Evolutionary conservation across 1,140 invertebrate genomes (phyloP).

Genomic region (Atopsyche davidsoni): DNA sequence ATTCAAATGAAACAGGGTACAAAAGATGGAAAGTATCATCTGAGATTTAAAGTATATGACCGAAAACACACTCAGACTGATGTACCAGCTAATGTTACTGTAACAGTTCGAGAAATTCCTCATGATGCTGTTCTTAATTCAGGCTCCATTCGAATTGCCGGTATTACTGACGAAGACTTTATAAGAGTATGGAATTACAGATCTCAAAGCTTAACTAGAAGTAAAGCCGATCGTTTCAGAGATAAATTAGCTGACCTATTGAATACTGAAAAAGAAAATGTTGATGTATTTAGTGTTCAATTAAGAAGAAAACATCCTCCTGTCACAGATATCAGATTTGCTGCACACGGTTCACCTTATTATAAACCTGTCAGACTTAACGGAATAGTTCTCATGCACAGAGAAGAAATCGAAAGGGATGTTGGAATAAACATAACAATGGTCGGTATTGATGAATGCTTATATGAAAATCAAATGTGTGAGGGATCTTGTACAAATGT

Average conservation of each 20-base stretch:
- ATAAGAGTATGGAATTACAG: slow-evolving; percentile 90
- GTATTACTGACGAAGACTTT: slow-evolving; percentile 95
- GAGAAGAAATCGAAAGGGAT: slow-evolving; percentile 87
- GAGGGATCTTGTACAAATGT: slow-evolving; percentile 93
- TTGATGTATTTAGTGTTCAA: slow-evolving; percentile 94
- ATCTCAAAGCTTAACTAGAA: slow-evolving; percentile 74
- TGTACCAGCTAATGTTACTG: slow-evolving; percentile 87
- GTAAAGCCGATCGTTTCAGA: slow-evolving; percentile 82
- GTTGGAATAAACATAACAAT: slow-evolving; percentile 94
- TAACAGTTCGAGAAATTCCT: slow-evolving; percentile 88
- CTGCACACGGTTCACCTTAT: slow-evolving; percentile 92
- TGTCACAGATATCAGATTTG: slow-evolving; percentile 87
- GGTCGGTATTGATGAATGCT: slow-evolving; percentile 96
- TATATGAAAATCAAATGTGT: slow-evolving; percentile 91
- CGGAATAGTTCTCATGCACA: slow-evolving; percentile 88
- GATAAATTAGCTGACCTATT: slow-evolving; percentile 81
- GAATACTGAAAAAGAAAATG: slow-evolving; percentile 78
- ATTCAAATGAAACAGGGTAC: slow-evolving; percentile 91
- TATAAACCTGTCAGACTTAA: slow-evolving; percentile 91
- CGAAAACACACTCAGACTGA: slow-evolving; percentile 88
- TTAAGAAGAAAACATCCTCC: slow-evolving; percentile 78
- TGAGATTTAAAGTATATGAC: slow-evolving; percentile 90
- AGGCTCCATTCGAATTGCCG: slow-evolving; percentile 86
- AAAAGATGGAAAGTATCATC: slow-evolving; percentile 75
- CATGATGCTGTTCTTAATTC: slow-evolving; percentile 94